Evolutionary conservation across 2,113 vertebrate species (phyloP).

Genomic region (Urocynchramus pylzowi): DNA sequence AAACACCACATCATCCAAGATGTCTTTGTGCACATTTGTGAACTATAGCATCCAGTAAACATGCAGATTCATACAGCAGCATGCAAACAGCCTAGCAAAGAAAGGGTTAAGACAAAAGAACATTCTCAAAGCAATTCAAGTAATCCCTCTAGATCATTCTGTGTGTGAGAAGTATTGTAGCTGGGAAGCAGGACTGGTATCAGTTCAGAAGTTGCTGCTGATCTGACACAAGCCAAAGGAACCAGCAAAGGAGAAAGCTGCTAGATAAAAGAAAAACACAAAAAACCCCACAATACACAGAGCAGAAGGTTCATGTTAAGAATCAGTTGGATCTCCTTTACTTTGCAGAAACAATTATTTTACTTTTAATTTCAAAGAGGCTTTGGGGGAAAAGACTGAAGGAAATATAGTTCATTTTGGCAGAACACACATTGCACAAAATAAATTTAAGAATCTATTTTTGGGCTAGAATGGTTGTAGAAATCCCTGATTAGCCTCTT

Average conservation of each 20-base stretch:
- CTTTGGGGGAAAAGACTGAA: background rate
- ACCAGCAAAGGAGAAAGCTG: background rate
- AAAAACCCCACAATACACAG: rapidly evolving
- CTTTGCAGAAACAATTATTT: background rate
- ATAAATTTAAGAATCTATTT: conserved; percentile 17
- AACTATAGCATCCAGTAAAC: background rate
- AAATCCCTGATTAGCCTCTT: conserved; percentile 41
- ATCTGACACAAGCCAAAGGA: conserved; percentile 1
- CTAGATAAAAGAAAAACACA: background rate
- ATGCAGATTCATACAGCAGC: conserved; percentile 19
- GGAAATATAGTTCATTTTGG: background rate
- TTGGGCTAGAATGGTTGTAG: background rate
- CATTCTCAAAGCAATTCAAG: background rate
- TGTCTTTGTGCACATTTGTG: background rate
- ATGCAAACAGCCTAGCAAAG: conserved; percentile 38
- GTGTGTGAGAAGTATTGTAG: background rate
- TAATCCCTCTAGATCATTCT: background rate
- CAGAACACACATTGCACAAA: background rate
- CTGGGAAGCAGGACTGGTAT: background rate
- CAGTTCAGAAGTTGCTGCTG: background rate
- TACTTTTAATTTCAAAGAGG: background rate
- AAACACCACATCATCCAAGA: background rate
- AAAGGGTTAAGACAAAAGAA: background rate
- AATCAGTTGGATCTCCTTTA: background rate
- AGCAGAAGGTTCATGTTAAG: background rate